These are phyloP conservation scores for Drosophila birchii DNA, from an alignment of 2,888 invertebrate species.

Conservation along the genomic window DNA sequence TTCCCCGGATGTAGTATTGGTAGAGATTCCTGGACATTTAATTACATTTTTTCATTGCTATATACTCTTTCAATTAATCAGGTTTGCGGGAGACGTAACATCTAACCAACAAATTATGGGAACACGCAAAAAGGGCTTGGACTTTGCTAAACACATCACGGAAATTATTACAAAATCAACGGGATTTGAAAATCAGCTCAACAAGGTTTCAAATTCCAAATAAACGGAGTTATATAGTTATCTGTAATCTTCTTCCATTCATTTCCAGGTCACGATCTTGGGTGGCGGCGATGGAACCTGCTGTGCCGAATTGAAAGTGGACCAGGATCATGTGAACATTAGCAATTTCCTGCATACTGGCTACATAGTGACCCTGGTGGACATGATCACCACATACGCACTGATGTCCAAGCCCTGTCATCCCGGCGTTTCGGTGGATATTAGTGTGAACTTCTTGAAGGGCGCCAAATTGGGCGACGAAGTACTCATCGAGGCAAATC, in stretches of 20 bases:
- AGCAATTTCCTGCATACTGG: conserved; percentile 93
- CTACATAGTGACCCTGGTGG: conserved; percentile 90
- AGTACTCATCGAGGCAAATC: conserved; percentile 90
- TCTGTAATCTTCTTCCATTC: neutral
- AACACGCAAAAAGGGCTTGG: conserved; percentile 81
- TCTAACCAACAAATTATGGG: conserved; percentile 52
- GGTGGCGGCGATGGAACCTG: conserved; percentile 89
- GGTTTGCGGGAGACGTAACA: neutral
- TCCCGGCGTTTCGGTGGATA: conserved; percentile 92
- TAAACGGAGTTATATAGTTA: neutral
- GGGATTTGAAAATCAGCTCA: conserved; percentile 85
- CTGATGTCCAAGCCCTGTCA: conserved; percentile 88
- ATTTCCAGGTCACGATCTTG: conserved; percentile 56
- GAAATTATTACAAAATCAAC: conserved; percentile 82
- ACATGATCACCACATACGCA: conserved; percentile 91
- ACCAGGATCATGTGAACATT: conserved; percentile 90
- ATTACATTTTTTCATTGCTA: neutral
- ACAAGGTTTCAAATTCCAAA: conserved; percentile 83
- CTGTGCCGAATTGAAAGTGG: conserved; percentile 90
- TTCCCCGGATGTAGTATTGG: neutral
- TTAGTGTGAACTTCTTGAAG: conserved; percentile 92
- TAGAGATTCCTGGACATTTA: neutral
- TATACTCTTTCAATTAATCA: neutral
- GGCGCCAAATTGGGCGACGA: conserved; percentile 91
- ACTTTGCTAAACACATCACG: conserved; percentile 84